Evolutionary conservation across 2,888 invertebrate genomes (phyloP), one percentile per base, ranked within the genome.

Genomic region (Amphimallon solstitiale): DNA sequence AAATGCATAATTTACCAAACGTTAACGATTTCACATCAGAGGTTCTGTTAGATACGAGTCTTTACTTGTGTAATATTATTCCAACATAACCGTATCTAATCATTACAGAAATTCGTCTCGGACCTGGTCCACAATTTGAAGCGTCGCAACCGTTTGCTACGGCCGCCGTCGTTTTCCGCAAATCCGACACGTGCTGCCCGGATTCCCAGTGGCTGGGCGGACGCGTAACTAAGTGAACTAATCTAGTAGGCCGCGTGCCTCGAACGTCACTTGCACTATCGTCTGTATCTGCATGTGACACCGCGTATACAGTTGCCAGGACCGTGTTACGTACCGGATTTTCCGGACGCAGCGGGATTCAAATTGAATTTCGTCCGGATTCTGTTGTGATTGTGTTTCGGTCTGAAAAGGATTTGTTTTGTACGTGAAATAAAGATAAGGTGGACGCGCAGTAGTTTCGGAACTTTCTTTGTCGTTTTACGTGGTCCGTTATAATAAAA

Each of bases 181-280:
- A 40, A 51, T 19, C 35, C 56, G 66, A 48, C 67, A 65, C 67
- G 69, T 67, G 65, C 46, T 46, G 14, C 49, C 68, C 62, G 66
- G 69, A 69, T 64, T 64, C 63, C 35, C 38, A 45, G 67, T 65
- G 63, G 65, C 54, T 70, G 54, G 61, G 60, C 66, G 66, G 66
- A 70, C 69, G 67, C 70, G 71, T 70, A 73, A 73, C 73, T 73
- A 73, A 73, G 70, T 70, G 69, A 72, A 70, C 71, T 73, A 73
- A 73, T 73, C 73, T 72, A 69, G 68, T 66, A 68, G 70, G 72
- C 67, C 72, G 73, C 71, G 73, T 72, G 72, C 70, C 68, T 68
- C 71, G 66, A 66, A 69, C 69, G 70, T 70, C 70, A 70, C 68
- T 59, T 63, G 65, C 72, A 72, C 73, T 14, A 34, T 51, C 23